Base-by-base conservation (phyloP, 2,113 vertebrate genomes). In the Uropsilus gracilis region DNA sequence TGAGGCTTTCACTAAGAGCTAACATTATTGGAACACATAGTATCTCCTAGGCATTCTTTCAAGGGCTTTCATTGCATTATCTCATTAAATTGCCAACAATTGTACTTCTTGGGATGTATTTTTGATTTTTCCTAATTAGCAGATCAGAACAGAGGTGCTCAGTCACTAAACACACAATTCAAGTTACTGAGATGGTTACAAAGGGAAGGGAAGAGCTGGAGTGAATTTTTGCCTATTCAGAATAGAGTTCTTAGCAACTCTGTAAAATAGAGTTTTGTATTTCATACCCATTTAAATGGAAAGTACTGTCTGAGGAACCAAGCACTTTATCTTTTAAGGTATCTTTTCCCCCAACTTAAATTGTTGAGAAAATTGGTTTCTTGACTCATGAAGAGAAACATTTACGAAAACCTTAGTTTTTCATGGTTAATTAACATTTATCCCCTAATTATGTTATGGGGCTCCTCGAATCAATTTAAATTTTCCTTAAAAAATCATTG, bases 1-100 rank as follows among this genome's bases (percentile, higher is more conserved):
- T 69, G 73, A 95, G 30, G 68, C 95, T 96, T 89, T 72, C 18
- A 86, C 32, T 77, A 80, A 61, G 84, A 85, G 48, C 17, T 78
- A 55, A 42, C 28, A 42, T 77, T 85, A 93, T 68, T 46, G 84
- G 61, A 94, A 84, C 57, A 76, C 8, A 59, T 71, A 46, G 3
- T 68, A 77, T 61, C 28, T 78, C 24, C 32, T 71, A 8, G 30
- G 9, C 24, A 42, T 94, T 94, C 9, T 89, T 73, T 64, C 11
- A 72, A 86, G 42, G n/a, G 10, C 57, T 89, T 83, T 94, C 50
- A 78, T 26, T 82, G 6, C 18, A 20, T 18, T 59, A 46, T 39
- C 26, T 59, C 30, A 18, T 37, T 30, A 81, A 88, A 42, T 34
- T 48, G 16, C 84, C 34, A 44, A 84, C 46, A 20, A 26, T 12